These are phyloP conservation scores for Parazoanthus darwini DNA, from an alignment of 92 coral and sea anemone species.

Conservation along the genomic window DNA sequence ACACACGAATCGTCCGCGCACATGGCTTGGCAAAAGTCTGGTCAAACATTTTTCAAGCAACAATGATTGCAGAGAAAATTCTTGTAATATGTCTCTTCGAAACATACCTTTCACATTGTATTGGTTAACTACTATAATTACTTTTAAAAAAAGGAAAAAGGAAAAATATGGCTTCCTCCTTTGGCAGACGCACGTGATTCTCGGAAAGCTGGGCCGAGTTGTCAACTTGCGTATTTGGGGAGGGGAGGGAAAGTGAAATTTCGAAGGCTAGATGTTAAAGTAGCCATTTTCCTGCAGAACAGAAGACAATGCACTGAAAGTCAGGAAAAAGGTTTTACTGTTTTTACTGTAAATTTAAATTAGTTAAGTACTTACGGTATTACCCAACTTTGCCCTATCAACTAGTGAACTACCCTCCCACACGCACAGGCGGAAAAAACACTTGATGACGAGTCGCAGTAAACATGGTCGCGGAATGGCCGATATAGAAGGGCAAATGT, in stretches of 20 bases:
- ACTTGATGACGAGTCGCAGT: neutral
- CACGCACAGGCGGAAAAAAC: neutral
- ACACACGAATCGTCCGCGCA: neutral
- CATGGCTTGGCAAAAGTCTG: neutral
- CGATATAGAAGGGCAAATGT: neutral
- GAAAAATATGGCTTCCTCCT: neutral
- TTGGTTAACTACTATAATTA: neutral
- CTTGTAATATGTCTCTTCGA: neutral
- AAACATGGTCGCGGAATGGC: neutral
- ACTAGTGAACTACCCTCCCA: too few relatives aligned
- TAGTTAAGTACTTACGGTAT: neutral
- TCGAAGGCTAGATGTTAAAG: neutral
- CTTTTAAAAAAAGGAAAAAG: neutral
- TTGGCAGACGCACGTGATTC: neutral
- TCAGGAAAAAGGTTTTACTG: too few relatives aligned
- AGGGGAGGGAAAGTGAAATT: neutral
- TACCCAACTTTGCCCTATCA: neutral
- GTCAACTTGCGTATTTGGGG: neutral
- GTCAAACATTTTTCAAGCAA: neutral
- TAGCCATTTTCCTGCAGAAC: too few relatives aligned
- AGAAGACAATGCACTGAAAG: neutral
- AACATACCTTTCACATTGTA: neutral
- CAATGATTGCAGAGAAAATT: neutral
- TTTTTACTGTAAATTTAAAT: neutral
- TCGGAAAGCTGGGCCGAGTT: conserved; percentile 12